These are phyloP conservation scores for Ferrisia virgata DNA, from an alignment of 2,888 invertebrate genomes.

Conservation along the genomic window DNA sequence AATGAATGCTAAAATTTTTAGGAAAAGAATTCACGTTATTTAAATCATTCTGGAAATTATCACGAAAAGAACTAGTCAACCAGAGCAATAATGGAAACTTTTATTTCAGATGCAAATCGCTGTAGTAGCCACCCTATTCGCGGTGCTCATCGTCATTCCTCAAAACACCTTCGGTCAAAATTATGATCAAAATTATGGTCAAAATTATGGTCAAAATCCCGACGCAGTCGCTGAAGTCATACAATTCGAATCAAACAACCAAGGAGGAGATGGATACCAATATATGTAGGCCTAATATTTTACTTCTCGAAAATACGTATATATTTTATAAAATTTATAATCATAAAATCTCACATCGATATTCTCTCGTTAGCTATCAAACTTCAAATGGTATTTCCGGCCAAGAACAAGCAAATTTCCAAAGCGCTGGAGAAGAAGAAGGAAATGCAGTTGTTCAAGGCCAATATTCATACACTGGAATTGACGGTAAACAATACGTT, in stretches of 20 bases:
- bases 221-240: neutral
- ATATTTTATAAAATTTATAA: too few relatives aligned
- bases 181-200: too few relatives aligned
- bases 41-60: too few relatives aligned
- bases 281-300: neutral
- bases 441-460: conserved; percentile 69
- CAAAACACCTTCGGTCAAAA: too few relatives aligned
- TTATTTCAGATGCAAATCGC: neutral
- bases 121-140: neutral
- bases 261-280: neutral
- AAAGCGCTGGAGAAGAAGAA: conserved; percentile 66
- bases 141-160: neutral
- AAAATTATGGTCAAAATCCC: neutral
- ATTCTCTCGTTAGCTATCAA: conserved; percentile 60
- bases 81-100: neutral
- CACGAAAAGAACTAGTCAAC: too few relatives aligned
- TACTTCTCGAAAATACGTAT: neutral
- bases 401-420: conserved; percentile 68
- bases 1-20: too few relatives aligned
- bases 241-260: neutral
- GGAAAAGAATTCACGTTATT: too few relatives aligned
- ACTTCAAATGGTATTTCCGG: conserved; percentile 71
- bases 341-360: too few relatives aligned
- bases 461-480: conserved; percentile 66
- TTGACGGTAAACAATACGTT: conserved; percentile 64